These are phyloP conservation scores for Drosophila ambigua DNA, from an alignment of 1,140 invertebrate genomes.

Conservation along the genomic window DNA sequence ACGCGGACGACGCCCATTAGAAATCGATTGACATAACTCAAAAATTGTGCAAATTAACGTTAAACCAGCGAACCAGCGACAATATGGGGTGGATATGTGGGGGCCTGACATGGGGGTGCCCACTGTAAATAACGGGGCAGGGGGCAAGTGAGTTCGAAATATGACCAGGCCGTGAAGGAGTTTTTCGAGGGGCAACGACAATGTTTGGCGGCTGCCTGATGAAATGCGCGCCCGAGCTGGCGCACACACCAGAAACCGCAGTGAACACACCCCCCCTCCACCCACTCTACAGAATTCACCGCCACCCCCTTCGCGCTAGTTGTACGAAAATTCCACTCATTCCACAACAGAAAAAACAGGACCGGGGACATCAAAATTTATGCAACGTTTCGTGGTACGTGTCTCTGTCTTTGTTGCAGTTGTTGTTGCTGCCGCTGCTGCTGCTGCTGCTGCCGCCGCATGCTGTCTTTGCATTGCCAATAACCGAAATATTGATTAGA, in stretches of 20 bases:
- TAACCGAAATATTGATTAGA: slow-evolving; percentile 78
- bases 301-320: too few relatives aligned
- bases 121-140: slow-evolving; percentile 37
- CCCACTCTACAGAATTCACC: too few relatives aligned
- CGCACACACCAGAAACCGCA: slow-evolving; percentile 48
- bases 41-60: slow-evolving; percentile 73
- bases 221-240: slow-evolving; percentile 60
- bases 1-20: slow-evolving; percentile 54
- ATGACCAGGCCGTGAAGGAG: slow-evolving; percentile 37
- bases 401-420: slow-evolving; percentile 42
- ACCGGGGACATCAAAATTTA: slow-evolving; percentile 50
- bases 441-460: slow-evolving; percentile 27
- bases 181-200: slow-evolving; percentile 15
- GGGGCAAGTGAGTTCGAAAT: slow-evolving; percentile 39
- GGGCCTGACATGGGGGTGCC: neutral
- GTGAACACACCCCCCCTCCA: slow-evolving; percentile 11
- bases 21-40: slow-evolving; percentile 73
- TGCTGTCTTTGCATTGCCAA: slow-evolving; percentile 60
- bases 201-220: slow-evolving; percentile 56
- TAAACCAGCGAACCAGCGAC: slow-evolving; percentile 61
- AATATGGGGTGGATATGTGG: slow-evolving; percentile 39
- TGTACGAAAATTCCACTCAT: too few relatives aligned
- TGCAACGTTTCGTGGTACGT: slow-evolving; percentile 53
- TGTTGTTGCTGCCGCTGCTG: slow-evolving; percentile 26
- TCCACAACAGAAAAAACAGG: slow-evolving; percentile 7